Base-by-base conservation (phyloP, 1,140 invertebrate species). In the Drosophila sp. region DNA sequence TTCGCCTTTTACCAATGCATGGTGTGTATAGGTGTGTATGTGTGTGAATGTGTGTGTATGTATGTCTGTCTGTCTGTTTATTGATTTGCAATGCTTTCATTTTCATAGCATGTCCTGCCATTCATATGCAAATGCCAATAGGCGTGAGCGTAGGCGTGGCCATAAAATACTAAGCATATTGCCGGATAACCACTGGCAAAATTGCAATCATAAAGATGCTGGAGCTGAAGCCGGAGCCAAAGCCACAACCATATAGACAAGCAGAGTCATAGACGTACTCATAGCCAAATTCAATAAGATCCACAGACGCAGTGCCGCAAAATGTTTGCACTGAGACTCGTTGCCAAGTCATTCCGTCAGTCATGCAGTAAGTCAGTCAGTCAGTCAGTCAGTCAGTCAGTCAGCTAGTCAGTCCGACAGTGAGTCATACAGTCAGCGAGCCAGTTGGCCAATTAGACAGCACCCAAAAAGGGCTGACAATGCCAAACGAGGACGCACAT, bases 401-500 rank as follows among this genome's bases (percentile, higher is more conserved):
- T 25, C 50, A 48, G 61, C 8, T 38, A 34, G 43, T 25, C 34
- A 29, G 29, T 54, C 14, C 27, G 14, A 48, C 43, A 57, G 18
- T 34, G 29, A 57, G 43, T 76, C 64, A 80, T 64, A 56, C 67
- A 61, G 63, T 38, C 53, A 46, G 34, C 18, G 34, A 56, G 51
- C 40, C 63, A 61, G 59, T 58, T 71, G 72, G 71, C 65, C 71
- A 73, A 69, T 73, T 73, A 73, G 54, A 67, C 25, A 61, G 65
- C 40, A 38, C 64, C 65, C 71, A 61, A 74, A 61, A 74, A 74
- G 51, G 72, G 32, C 70, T 82, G 65, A 78, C 71, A 83, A 56
- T 75, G 58, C 63, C 65, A 64, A 83, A 83, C 80, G 76, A 83
- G 80, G 80, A 84, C 80, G 72, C 80, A 83, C 80, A 83, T 83